Base-by-base conservation (phyloP, 2,888 invertebrate species). In the Andrena hattorfiana region DNA sequence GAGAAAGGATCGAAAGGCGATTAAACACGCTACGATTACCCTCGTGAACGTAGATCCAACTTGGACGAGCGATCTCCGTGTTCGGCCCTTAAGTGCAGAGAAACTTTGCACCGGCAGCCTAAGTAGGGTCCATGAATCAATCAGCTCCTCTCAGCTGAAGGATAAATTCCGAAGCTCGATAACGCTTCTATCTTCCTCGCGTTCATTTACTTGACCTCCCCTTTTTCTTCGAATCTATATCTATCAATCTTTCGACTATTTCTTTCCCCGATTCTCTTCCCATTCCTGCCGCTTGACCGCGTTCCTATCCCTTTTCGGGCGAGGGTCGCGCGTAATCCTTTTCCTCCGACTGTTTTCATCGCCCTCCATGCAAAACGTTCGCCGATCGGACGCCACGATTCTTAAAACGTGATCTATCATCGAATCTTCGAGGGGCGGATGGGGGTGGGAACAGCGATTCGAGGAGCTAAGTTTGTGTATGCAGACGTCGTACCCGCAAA, bases 401-500 rank as follows among this genome's bases (percentile, higher is more conserved):
- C 83, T 59, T 64, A 73, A 81, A 63, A 85, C 85, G 87, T 87
- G 87, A 85, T 82, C 87, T 87, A 87, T 87, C 85, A 76, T n/a
- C 26, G 77, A 71, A 87, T 87, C 87, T 81, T 42, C 28, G n/a
- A 26, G 6, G 16, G 60, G 32, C 56, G 48, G 8, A 16, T 32
- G 28, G 13, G 56, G 49, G 66, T 42, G 49, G 66, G 42, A 69
- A 69, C 60, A 42, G 16, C 69, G 48, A 56, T 42, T 72, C 72
- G 30, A 68, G 67, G 67, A 35, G 72, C 75, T 81, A 77, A 82
- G 77, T 82, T 84, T 77, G 70, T 81, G 81, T 85, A 77, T 81
- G 87, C 87, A 84, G 77, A 62, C 67, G 68, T 74, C 69, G 79
- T 73, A 73, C 49, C 20, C 28, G 73, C 8, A 69, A 87, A 87